Evolutionary conservation across 37 sponge, comb jelly and placozoan species (phyloP), one percentile per base, ranked within the genome.

Genomic region (Geodia barretti): DNA sequence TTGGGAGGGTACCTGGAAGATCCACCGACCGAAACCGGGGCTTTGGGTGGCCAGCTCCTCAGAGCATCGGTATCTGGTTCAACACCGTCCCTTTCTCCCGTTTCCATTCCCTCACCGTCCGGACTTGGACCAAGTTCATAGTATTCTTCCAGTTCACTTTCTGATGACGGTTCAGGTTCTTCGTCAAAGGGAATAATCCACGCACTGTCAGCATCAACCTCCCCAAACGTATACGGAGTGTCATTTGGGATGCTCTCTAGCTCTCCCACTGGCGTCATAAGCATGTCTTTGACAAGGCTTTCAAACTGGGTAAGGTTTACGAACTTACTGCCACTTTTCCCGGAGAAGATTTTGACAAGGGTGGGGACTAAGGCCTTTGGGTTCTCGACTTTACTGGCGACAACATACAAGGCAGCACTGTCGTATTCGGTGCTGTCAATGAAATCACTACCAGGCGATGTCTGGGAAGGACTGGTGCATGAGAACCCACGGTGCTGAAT

Each of bases 31-130:
- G 54, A 7, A 47, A 42, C 43, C 23, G 77, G 33, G 31, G 84
- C 84, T 43, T 54, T 28, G n/a, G 84, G 84, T 25, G 84, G 84
- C 84, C 84, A 84, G 67, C 76, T 60, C 30, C 36, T 84, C 31
- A 84, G 68, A 5, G 68, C 68, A 71, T 23, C 38, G 41, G 39
- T 62, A 7, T 72, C 39, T 29, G 42, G 64, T 62, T 72, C 24
- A 4, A 2, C 30, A 72, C 14, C 67, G 3, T 72, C 43, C 1
- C 26, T 32, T 8, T 20, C 25, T 0, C 23, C 43, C 25, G 28
- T 43, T 24, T 73, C 54, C 54, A 47, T 47, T 14, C 14, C 14
- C 54, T 47, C 72, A 59, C 58, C 78, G 0, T 19, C 32, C 31
- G 62, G 20, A 1, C 30, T 9, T 35, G n/a, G 62, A 39, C 26